These are phyloP conservation scores for Lepidurus couesii DNA, from an alignment of 1,140 invertebrate species.

Conservation along the genomic window DNA sequence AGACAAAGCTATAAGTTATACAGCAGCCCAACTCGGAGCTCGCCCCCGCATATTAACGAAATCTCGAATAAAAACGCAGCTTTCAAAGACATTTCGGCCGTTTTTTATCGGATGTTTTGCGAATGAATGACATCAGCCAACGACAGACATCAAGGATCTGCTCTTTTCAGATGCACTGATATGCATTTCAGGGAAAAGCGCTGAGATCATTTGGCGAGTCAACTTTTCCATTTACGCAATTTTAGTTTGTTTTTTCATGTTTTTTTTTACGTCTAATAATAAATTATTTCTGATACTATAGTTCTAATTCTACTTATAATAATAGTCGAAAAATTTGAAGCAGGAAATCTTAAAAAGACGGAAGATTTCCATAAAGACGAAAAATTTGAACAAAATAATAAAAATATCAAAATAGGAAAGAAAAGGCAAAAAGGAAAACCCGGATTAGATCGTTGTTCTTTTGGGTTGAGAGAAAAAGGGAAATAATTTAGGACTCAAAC, in stretches of 20 bases:
- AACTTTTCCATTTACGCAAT: neutral
- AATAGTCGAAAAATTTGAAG: too few species aligned
- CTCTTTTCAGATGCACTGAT: neutral
- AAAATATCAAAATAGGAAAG: too few species aligned
- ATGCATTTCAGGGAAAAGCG: neutral
- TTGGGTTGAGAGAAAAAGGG: neutral
- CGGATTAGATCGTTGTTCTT: neutral
- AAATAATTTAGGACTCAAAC: neutral
- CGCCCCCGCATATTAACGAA: conserved; percentile 12
- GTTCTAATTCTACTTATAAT: neutral
- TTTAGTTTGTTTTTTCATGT: neutral
- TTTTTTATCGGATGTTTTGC: neutral
- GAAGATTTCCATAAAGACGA: too few species aligned
- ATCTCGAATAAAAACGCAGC: neutral
- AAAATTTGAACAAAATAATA: too few species aligned
- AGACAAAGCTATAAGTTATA: neutral
- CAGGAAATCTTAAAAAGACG: too few species aligned
- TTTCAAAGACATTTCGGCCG: neutral
- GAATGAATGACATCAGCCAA: neutral
- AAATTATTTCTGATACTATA: neutral
- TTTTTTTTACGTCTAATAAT: neutral
- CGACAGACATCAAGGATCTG: neutral
- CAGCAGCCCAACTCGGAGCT: neutral
- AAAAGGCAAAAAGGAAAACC: too few species aligned
- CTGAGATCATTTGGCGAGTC: neutral